A percentile compares a stretch with the other conserved stretches of the same genome.
Conservation (phyloP, 2,113 vertebrate species). For the Gobio gobio region DNA sequence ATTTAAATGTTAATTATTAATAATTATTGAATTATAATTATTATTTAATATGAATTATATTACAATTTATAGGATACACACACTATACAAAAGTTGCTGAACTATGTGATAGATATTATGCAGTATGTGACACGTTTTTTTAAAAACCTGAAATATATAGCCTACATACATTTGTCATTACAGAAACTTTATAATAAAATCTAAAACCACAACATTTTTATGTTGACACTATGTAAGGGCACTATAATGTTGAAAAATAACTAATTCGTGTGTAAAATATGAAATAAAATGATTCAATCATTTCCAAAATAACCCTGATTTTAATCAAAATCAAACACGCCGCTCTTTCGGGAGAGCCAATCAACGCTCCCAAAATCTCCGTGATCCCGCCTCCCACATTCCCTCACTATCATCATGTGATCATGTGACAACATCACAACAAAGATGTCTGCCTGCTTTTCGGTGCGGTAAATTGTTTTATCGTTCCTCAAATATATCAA, state of each 20-base stretch:
- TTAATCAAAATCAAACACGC: background rate
- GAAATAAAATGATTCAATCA: background rate
- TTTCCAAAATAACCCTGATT: too few relatives aligned
- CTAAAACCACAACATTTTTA: too few relatives aligned
- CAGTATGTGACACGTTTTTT: too few relatives aligned
- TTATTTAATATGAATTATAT: background rate
- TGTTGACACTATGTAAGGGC: too few relatives aligned
- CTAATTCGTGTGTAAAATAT: background rate
- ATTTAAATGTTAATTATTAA: background rate
- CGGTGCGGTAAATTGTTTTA: background rate
- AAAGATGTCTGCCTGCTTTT: conserved; percentile 29
- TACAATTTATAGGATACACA: background rate
- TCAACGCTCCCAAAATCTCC: background rate
- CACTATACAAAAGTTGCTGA: too few relatives aligned
- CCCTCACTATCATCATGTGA: background rate
- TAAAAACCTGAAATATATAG: too few relatives aligned
- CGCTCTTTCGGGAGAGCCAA: background rate
- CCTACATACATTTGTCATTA: background rate
- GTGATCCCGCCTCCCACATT: background rate
- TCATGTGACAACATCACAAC: conserved; percentile 33
- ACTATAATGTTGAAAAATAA: background rate
- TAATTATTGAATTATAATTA: background rate
- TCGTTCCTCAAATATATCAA: background rate
- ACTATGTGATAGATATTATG: too few relatives aligned
- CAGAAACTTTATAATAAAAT: background rate